phyloP scores from a whole-genome alignment of 2,888 invertebrate species.

The Apamea crenata region DNA sequence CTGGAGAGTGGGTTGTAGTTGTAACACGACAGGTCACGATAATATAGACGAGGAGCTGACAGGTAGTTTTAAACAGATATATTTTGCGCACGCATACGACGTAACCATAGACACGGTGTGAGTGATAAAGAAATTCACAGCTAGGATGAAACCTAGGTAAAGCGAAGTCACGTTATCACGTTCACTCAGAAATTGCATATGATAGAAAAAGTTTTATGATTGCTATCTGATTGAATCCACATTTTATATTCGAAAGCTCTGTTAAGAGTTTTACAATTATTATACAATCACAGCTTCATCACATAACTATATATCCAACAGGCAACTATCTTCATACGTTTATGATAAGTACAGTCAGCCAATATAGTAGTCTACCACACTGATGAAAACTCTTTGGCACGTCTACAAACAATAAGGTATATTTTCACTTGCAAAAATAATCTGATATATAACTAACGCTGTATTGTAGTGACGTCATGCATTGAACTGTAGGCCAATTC shows the following conservation, averaged over 20 bases:
- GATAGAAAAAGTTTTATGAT: slow-evolving; percentile 5
- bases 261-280: slow-evolving; percentile 26
- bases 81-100: neutral
- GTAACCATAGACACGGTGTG: neutral
- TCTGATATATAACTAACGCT: neutral
- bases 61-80: slow-evolving; percentile 3
- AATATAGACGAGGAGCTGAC: neutral
- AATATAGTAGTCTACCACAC: slow-evolving; percentile 1
- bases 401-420: neutral
- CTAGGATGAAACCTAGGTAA: neutral
- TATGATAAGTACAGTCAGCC: neutral
- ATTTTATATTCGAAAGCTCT: slow-evolving; percentile 18
- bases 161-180: neutral
- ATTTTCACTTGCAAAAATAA: slow-evolving; percentile 16
- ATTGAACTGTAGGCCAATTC: too few relatives aligned
- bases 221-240: slow-evolving; percentile 12
- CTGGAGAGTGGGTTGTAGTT: slow-evolving; percentile 23
- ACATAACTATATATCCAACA: slow-evolving; percentile 19
- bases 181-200: neutral
- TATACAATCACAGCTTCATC: slow-evolving; percentile 46
- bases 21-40: slow-evolving; percentile 7
- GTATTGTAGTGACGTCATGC: neutral
- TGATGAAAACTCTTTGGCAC: slow-evolving; percentile 3
- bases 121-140: neutral
- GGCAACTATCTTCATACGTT: neutral